Evolutionary conservation across 2,888 invertebrate genomes (phyloP).

Genomic region (Lithodes maja): DNA sequence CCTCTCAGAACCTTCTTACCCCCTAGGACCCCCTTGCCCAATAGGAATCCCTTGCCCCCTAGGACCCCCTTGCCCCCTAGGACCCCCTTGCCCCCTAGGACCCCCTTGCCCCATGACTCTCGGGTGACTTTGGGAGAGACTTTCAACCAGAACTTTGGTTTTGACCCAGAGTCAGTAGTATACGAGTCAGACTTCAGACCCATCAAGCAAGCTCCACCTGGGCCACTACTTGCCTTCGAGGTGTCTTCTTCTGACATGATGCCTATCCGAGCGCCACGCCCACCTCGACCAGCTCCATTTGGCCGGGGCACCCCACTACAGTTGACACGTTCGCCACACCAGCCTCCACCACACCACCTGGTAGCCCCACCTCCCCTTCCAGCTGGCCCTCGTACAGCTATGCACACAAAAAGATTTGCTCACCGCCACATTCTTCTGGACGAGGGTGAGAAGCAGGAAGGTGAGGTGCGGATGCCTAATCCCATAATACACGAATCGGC

Average conservation of each 20-base stretch:
- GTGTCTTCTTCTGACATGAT: conserved; percentile 46
- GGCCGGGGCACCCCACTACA: background rate
- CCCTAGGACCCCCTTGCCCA: conserved; percentile 7
- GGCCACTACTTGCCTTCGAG: conserved; percentile 54
- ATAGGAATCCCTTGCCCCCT: background rate
- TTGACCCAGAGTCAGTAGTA: conserved; percentile 62
- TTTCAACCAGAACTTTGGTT: conserved; percentile 61
- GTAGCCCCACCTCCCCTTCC: conserved; percentile 21
- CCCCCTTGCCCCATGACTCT: background rate
- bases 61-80: background rate
- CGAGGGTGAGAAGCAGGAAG: background rate
- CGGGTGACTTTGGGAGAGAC: background rate
- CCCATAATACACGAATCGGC: conserved; percentile 41
- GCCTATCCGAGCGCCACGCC: conserved; percentile 39
- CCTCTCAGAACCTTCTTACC: background rate
- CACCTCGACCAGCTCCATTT: conserved; percentile 8
- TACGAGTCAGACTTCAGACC: conserved; percentile 69
- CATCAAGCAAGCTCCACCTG: conserved; percentile 24
- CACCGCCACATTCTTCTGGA: conserved; percentile 17
- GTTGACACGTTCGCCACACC: background rate
- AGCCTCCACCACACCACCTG: conserved; percentile 2
- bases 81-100: background rate
- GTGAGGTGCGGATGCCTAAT: background rate
- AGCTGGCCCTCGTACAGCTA: conserved; percentile 42
- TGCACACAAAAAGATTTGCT: conserved; percentile 17